A percentile compares a stretch with the other conserved stretches of the same genome.
Evolutionary conservation across 2,113 vertebrate species (phyloP).

Genomic region (Oreochromis aureus): DNA sequence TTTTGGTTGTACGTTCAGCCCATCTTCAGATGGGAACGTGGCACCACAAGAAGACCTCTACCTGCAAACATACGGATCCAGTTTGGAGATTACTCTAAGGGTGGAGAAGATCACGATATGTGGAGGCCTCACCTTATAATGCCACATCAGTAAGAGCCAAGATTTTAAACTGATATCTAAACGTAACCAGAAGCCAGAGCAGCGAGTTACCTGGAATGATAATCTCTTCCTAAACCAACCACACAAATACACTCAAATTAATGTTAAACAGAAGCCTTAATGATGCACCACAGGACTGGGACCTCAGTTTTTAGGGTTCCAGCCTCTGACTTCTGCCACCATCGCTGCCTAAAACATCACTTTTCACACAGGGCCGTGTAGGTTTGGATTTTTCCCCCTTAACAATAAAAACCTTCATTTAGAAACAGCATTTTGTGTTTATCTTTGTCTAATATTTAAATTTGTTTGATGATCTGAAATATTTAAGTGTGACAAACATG

Average conservation of each 20-base stretch:
- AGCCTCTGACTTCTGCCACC: fast-evolving
- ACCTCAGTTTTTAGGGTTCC: not conserved
- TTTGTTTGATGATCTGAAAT: not conserved
- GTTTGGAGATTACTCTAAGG: not conserved
- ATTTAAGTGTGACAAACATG: not conserved
- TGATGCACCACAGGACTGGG: fast-evolving
- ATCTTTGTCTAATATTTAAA: not conserved
- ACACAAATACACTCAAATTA: fast-evolving
- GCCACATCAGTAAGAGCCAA: not conserved
- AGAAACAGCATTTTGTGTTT: too few species aligned
- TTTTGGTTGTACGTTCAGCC: fast-evolving
- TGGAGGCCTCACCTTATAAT: not conserved
- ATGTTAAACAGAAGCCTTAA: not conserved
- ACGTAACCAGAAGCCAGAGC: not conserved
- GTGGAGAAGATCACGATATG: not conserved
- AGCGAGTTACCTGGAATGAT: fast-evolving
- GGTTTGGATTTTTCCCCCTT: fast-evolving
- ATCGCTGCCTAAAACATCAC: not conserved
- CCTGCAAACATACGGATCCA: not conserved
- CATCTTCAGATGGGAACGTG: fast-evolving
- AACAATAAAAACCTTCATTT: fast-evolving
- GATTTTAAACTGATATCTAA: not conserved
- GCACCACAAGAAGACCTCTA: not conserved
- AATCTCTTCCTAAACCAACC: not conserved
- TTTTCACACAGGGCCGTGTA: fast-evolving